These are phyloP conservation scores for Cepaea hortensis DNA, from an alignment of 2,888 invertebrate genomes.

Conservation along the genomic window DNA sequence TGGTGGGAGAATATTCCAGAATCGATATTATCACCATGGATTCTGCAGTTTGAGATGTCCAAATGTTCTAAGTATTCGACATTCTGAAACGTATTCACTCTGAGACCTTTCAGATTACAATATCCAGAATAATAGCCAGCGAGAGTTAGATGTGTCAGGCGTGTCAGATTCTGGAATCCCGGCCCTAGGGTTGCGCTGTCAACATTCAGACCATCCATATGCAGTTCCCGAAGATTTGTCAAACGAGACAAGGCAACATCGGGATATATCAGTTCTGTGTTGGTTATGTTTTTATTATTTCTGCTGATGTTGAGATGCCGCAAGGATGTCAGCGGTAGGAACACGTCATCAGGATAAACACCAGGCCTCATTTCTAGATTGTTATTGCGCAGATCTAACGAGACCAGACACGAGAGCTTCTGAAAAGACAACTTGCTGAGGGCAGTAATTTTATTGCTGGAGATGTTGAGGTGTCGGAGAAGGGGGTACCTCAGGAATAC, in stretches of 20 bases:
- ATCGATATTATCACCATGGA: too few species aligned
- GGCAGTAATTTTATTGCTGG: too few species aligned
- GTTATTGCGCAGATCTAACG: too few species aligned
- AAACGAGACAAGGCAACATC: slow-evolving; percentile 41
- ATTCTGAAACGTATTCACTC: slow-evolving; percentile 11
- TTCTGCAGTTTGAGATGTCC: background rate
- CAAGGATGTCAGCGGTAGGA: slow-evolving; percentile 6
- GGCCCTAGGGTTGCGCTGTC: slow-evolving; percentile 21
- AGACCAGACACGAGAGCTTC: too few species aligned
- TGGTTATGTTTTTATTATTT: background rate
- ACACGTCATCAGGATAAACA: background rate
- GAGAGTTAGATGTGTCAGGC: slow-evolving; percentile 8
- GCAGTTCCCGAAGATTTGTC: slow-evolving; percentile 9
- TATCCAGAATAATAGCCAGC: slow-evolving; percentile 1
- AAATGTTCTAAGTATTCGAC: slow-evolving; percentile 2
- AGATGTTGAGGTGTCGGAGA: too few species aligned
- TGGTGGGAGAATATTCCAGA: too few species aligned
- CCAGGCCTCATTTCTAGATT: too few species aligned
- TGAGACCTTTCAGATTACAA: background rate
- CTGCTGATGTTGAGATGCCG: background rate
- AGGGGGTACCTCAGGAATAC: too few species aligned
- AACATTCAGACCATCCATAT: slow-evolving; percentile 37
- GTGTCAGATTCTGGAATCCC: slow-evolving; percentile 34
- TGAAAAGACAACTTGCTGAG: too few species aligned
- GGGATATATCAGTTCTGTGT: slow-evolving; percentile 30